These are phyloP conservation scores for Zaprionus ornatus DNA, from an alignment of 1,140 invertebrate genomes.

Conservation along the genomic window DNA sequence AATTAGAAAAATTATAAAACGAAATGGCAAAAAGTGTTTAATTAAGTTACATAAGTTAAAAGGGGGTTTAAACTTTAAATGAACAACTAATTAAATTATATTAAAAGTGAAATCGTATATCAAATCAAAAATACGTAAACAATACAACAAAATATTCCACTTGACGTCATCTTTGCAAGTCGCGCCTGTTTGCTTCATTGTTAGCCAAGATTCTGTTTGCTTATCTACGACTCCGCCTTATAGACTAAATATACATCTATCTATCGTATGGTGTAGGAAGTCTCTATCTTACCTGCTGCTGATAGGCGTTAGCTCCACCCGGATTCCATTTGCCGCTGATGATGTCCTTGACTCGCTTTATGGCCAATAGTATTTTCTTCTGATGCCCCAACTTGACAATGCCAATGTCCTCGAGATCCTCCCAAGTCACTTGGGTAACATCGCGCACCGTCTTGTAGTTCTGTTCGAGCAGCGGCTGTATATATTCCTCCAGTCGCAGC, in stretches of 20 bases:
- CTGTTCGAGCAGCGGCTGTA: constrained; percentile 93
- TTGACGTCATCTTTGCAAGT: constrained; percentile 9
- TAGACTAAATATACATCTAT: background rate
- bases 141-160: background rate
- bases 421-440: constrained; percentile 97
- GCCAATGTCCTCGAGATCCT: constrained; percentile 99
- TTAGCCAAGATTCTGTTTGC: background rate
- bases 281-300: constrained; percentile 72
- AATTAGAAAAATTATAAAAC: constrained; percentile 35
- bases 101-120: background rate
- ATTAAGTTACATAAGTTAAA: background rate
- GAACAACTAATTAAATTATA: background rate
- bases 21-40: constrained; percentile 30
- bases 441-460: constrained; percentile 97
- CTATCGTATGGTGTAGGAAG: background rate
- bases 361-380: constrained; percentile 98
- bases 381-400: constrained; percentile 98
- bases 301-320: constrained; percentile 75
- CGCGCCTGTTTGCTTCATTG: background rate
- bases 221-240: background rate
- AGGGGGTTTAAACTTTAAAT: too few species aligned
- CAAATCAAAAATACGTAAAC: background rate
- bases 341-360: constrained; percentile 98
- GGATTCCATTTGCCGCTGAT: constrained; percentile 90
- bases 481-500: constrained; percentile 96